phyloP scores from a whole-genome alignment of 2,797 vertebrate genomes.

The Pangasius larnaudii region DNA sequence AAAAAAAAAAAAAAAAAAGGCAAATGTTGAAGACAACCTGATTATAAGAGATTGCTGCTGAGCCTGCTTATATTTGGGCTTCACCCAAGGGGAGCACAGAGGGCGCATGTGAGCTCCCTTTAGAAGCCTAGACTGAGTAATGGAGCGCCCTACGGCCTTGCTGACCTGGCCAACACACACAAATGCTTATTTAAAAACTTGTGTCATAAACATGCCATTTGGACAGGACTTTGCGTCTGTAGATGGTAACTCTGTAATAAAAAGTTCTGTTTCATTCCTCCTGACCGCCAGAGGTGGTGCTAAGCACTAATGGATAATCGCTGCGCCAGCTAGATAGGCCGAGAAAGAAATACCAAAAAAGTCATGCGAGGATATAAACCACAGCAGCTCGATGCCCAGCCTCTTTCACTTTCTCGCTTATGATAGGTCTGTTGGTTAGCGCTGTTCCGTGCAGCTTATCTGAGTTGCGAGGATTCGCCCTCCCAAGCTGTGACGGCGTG shows the following conservation, averaged over 20 bases:
- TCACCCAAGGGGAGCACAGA: neutral
- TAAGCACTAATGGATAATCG: no score
- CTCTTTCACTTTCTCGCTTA: no score
- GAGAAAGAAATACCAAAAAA: no score
- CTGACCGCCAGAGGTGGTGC: no score
- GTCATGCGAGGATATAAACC: no score
- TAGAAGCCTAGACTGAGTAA: neutral
- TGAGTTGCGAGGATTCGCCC: no score
- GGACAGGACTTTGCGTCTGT: neutral
- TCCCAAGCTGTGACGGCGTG: no score
- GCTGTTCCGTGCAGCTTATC: no score
- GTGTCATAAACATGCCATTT: neutral
- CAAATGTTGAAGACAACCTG: neutral
- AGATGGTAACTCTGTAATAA: neutral
- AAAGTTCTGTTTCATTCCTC: no score
- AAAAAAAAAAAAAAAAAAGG: neutral
- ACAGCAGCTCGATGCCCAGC: no score
- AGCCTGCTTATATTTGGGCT: neutral
- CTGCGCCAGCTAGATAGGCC: no score
- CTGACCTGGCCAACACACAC: neutral
- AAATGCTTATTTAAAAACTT: neutral
- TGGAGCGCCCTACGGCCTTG: neutral
- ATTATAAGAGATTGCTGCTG: neutral
- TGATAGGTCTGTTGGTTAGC: no score
- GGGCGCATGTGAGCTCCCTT: neutral